phyloP scores from a whole-genome alignment of 2,113 vertebrate species.

The Sebastes schlegelii region DNA sequence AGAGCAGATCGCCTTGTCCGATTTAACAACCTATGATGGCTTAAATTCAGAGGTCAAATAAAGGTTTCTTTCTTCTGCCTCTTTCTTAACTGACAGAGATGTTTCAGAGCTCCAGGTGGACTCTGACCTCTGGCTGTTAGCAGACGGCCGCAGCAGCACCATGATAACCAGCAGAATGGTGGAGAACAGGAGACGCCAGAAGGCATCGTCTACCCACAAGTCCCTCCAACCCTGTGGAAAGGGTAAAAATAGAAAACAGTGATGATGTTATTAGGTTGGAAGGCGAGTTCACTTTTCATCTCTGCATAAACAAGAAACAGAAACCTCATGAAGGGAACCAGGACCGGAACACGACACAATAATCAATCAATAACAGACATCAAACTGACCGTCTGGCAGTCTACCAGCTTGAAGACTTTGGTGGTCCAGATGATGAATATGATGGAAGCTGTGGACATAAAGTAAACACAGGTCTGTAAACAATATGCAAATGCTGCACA shows the following conservation, averaged over 20 bases:
- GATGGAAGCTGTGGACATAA: slow-evolving; percentile 89
- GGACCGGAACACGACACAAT: background rate
- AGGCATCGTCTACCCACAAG: slow-evolving; percentile 97
- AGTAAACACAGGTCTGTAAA: slow-evolving; percentile 36
- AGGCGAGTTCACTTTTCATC: background rate
- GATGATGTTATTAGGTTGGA: background rate
- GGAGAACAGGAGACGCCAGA: slow-evolving; percentile 96
- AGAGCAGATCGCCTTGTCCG: too few species aligned
- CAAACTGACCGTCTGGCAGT: slow-evolving; percentile 93
- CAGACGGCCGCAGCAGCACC: slow-evolving; percentile 94
- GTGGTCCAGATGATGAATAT: slow-evolving; percentile 98
- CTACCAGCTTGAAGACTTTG: slow-evolving; percentile 95
- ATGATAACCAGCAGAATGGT: slow-evolving; percentile 98
- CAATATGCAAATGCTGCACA: slow-evolving; percentile 13
- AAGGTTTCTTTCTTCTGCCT: too few species aligned
- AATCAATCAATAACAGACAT: slow-evolving; percentile 1
- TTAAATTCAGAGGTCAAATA: too few species aligned
- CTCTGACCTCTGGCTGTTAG: slow-evolving; percentile 93
- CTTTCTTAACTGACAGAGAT: background rate
- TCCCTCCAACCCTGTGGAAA: slow-evolving; percentile 92
- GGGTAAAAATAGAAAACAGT: background rate
- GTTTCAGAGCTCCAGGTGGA: background rate
- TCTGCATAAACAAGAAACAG: background rate
- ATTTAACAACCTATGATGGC: too few species aligned
- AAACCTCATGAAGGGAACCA: background rate